Conservation (phyloP, 2,113 vertebrate species). For the Pituophis catenifer region DNA sequence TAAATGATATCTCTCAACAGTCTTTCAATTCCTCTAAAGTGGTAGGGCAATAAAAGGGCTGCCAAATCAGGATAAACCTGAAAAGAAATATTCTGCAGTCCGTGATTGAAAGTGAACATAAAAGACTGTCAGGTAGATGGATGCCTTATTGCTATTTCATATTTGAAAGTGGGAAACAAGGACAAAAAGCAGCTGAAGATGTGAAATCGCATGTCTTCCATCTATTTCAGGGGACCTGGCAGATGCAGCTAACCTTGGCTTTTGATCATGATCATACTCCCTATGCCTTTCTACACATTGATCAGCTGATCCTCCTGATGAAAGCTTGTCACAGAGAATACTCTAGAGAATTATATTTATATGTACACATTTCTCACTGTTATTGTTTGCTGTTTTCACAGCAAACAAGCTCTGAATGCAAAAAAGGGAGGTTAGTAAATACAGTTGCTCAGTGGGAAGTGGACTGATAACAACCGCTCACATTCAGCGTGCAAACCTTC, state of each 20-base stretch:
- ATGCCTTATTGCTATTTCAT: slow-evolving; percentile 69
- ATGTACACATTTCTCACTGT: slow-evolving; percentile 13
- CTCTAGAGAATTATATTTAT: slow-evolving; percentile 42
- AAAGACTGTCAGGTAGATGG: slow-evolving; percentile 68
- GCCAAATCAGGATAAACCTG: slow-evolving; percentile 61
- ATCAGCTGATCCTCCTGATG: slow-evolving; percentile 47
- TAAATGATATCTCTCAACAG: slow-evolving; percentile 62
- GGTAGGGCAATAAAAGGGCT: slow-evolving; percentile 63
- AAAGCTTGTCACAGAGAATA: slow-evolving; percentile 37
- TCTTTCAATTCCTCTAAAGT: slow-evolving; percentile 60
- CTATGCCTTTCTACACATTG: slow-evolving; percentile 42
- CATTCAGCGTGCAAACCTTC: background rate
- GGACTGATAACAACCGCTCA: background rate
- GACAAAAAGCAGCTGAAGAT: slow-evolving; percentile 57
- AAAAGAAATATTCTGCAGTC: slow-evolving; percentile 50
- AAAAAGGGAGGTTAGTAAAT: slow-evolving; percentile 14
- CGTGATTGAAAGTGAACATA: slow-evolving; percentile 68
- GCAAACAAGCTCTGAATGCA: slow-evolving; percentile 20
- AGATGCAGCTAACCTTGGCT: slow-evolving; percentile 56
- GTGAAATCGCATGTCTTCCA: slow-evolving; percentile 65
- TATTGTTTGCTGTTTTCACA: slow-evolving; percentile 33
- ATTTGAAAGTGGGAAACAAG: slow-evolving; percentile 70
- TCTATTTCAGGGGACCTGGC: slow-evolving; percentile 62
- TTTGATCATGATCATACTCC: slow-evolving; percentile 39
- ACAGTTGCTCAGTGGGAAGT: background rate